phyloP scores from a whole-genome alignment of 2,888 invertebrate species.

The Catocala fraxini region DNA sequence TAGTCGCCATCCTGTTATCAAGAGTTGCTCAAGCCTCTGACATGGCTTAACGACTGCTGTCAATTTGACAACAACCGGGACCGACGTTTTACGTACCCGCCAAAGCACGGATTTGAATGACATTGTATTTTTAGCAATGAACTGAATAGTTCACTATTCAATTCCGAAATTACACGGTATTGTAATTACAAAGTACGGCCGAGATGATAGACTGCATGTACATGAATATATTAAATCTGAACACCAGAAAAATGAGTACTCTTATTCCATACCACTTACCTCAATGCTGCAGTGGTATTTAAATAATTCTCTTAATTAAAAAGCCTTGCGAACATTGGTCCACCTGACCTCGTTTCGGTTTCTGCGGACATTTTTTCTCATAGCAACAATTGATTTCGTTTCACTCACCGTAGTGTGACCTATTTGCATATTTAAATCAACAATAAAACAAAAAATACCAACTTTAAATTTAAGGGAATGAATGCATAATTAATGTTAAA shows the following conservation, averaged over 20 bases:
- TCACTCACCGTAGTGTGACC: constrained; percentile 29
- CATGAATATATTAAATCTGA: constrained; percentile 1
- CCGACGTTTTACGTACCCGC: too few relatives aligned
- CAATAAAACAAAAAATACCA: constrained; percentile 17
- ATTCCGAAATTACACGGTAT: too few relatives aligned
- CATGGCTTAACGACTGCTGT: too few relatives aligned
- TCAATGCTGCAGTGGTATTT: constrained; percentile 29
- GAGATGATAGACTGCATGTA: background rate
- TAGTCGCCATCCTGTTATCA: too few relatives aligned
- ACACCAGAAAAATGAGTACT: background rate
- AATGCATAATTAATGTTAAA: too few relatives aligned
- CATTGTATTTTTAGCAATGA: too few relatives aligned
- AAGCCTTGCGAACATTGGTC: constrained; percentile 32
- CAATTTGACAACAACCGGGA: too few relatives aligned
- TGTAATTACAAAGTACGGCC: too few relatives aligned
- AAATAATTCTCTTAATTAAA: constrained; percentile 21
- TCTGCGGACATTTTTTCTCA: constrained; percentile 37
- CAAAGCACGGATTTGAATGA: too few relatives aligned
- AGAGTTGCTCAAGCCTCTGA: too few relatives aligned
- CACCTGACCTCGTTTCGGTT: constrained; percentile 47
- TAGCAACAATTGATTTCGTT: constrained; percentile 10
- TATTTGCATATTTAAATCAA: constrained; percentile 37
- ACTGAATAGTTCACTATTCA: too few relatives aligned
- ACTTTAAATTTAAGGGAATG: constrained; percentile 25
- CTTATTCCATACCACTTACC: constrained; percentile 17